Evolutionary conservation across 2,113 vertebrate species (phyloP), one percentile per base, ranked within the genome.

Genomic region (Parus major): DNA sequence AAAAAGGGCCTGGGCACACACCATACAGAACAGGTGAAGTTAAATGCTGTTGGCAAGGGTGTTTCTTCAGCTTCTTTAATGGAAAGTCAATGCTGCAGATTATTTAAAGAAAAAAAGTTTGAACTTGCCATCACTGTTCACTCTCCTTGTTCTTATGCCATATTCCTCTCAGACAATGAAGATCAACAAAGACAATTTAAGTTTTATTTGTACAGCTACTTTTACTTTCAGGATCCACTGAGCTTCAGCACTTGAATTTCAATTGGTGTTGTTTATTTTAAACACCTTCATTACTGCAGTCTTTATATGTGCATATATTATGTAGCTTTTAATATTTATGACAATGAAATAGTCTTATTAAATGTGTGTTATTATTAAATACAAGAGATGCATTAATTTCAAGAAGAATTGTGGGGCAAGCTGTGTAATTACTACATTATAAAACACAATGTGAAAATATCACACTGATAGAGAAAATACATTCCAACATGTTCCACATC

Each of bases 281-380:
- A 93, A 92, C 39, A 83, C 72, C 65, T 84, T 89, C 60, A 93
- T 86, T 94, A 93, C n/a, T 41, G 29, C 20, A 27, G 47, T 68
- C 44, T 92, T 95, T 86, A 78, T 93, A 95, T 68, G 55, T 97
- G 71, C 86, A 93, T 94, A 85, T 33, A 73, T 94, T 88, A 88
- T 35, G 33, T 16, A 88, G 59, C 11, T 93, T 81, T 92, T 97
- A 92, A 88, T 95, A 95, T 94, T 96, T 90, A 93, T 93, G 76
- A 90, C 64, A 86, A 70, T 3, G 15, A 86, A 75, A 86, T 55
- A 81, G 35, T 55, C 59, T 35, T 81, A 92, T 81, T 72, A 88
- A 93, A 81, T 65, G 41, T 64, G 70, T 68, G 56, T 36, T 90
- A 86, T 73, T 84, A 75, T 80, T 85, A 82, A 76, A 91, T 63